Evolutionary conservation across 2,797 vertebrate species (phyloP).

Genomic region (Enteromius radiatus): DNA sequence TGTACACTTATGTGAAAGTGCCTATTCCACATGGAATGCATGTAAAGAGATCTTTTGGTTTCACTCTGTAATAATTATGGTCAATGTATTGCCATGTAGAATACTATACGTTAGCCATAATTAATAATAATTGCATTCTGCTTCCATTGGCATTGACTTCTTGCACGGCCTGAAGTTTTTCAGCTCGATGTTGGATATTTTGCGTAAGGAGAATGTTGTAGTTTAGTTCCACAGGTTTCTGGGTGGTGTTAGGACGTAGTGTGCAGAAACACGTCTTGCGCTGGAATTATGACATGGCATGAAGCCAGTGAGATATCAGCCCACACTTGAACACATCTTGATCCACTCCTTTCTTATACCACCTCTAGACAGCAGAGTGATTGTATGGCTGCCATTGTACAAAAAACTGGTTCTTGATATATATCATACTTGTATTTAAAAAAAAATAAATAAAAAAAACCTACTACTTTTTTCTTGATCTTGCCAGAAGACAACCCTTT

Average conservation of each 20-base stretch:
- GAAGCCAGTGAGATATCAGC: conserved; percentile 53
- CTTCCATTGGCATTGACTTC: neutral
- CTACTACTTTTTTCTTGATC: conserved; percentile 1
- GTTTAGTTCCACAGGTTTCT: conserved; percentile 10
- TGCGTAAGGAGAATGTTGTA: neutral
- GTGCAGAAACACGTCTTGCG: conserved; percentile 38
- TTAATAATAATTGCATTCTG: neutral
- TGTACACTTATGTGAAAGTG: conserved; percentile 11
- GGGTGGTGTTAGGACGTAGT: conserved; percentile 13
- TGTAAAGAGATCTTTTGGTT: conserved; percentile 22
- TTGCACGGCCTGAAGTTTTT: conserved; percentile 4
- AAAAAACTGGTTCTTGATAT: neutral
- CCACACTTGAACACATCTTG: conserved; percentile 56
- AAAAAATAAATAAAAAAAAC: neutral
- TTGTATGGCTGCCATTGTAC: conserved; percentile 22
- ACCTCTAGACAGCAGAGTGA: conserved; percentile 5
- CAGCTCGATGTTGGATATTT: neutral
- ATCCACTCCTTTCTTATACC: conserved; percentile 20
- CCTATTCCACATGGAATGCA: conserved; percentile 22
- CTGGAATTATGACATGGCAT: conserved; percentile 58
- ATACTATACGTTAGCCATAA: neutral
- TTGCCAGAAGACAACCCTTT: conserved; percentile 9
- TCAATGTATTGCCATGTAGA: neutral
- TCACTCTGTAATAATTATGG: conserved; percentile 24
- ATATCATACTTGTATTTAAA: neutral